A percentile compares a stretch with the other conserved stretches of the same genome.
These are phyloP conservation scores for Cochlearius cochlearius DNA, from an alignment of 2,113 vertebrate species.

Conservation along the genomic window DNA sequence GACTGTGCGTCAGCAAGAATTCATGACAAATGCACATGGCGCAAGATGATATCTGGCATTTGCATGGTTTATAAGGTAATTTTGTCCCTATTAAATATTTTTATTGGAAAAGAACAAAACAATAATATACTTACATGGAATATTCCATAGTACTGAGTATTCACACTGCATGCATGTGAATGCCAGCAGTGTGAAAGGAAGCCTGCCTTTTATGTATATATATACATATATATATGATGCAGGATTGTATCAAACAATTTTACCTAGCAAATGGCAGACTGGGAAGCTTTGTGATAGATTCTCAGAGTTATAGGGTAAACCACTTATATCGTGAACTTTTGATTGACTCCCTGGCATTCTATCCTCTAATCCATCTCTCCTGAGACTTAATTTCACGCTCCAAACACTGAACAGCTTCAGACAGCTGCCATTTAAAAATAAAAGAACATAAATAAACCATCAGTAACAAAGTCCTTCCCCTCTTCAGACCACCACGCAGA, in stretches of 20 bases:
- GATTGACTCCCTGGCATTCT: constrained; percentile 7
- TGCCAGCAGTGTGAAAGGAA: neutral
- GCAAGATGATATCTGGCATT: neutral
- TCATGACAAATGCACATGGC: neutral
- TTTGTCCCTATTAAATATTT: neutral
- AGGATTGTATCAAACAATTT: neutral
- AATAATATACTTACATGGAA: neutral
- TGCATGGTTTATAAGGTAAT: neutral
- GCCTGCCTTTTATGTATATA: neutral
- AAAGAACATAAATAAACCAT: constrained; percentile 31
- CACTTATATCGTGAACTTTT: neutral
- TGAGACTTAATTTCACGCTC: constrained; percentile 49
- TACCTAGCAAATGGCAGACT: neutral
- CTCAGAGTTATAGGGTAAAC: neutral
- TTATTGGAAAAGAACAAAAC: neutral
- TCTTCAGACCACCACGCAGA: neutral
- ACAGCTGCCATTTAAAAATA: constrained; percentile 53
- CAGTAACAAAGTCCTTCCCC: neutral
- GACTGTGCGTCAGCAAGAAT: neutral
- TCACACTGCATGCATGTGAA: neutral
- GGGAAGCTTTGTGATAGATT: neutral
- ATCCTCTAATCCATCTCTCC: constrained; percentile 37
- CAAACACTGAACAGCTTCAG: constrained; percentile 22
- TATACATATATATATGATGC: too few relatives aligned
- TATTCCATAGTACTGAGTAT: neutral